A percentile compares a stretch with the other conserved stretches of the same genome.
phyloP scores from a whole-genome alignment of 1,140 invertebrate species.

The Aporrectodea caliginosa region DNA sequence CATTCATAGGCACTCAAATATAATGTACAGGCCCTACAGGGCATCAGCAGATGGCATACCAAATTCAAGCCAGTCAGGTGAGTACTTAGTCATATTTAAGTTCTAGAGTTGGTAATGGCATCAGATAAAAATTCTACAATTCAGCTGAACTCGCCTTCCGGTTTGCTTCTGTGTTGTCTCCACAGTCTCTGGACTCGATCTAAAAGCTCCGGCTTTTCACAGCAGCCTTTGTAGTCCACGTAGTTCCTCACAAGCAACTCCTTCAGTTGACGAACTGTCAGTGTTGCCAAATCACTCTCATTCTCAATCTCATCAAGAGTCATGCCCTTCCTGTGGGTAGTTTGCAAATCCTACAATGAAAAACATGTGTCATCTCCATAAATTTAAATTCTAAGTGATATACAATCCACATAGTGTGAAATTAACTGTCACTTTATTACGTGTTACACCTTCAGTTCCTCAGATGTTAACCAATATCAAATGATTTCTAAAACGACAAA shows the following conservation, averaged over 20 bases:
- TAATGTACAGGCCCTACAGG: no score
- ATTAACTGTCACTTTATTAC: no score
- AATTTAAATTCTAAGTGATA: no score
- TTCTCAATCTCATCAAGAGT: neutral
- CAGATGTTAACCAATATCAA: no score
- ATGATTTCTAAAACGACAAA: no score
- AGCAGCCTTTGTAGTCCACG: conserved; percentile 80
- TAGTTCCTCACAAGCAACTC: conserved; percentile 73
- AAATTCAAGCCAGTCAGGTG: no score
- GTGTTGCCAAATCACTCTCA: conserved; percentile 45
- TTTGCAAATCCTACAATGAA: neutral
- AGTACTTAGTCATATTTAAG: no score
- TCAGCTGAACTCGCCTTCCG: conserved; percentile 4
- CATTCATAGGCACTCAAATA: no score
- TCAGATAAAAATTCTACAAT: neutral
- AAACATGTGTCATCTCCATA: neutral
- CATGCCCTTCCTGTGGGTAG: neutral
- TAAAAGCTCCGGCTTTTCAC: conserved; percentile 76
- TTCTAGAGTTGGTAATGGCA: no score
- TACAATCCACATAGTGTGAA: no score
- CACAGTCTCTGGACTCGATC: conserved; percentile 71
- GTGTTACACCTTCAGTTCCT: no score
- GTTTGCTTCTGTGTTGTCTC: conserved; percentile 60
- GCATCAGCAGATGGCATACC: no score
- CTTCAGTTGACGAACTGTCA: conserved; percentile 63